Evolutionary conservation across 2,888 invertebrate genomes (phyloP), one percentile per base, ranked within the genome.

Genomic region (Achlya flavicornis): DNA sequence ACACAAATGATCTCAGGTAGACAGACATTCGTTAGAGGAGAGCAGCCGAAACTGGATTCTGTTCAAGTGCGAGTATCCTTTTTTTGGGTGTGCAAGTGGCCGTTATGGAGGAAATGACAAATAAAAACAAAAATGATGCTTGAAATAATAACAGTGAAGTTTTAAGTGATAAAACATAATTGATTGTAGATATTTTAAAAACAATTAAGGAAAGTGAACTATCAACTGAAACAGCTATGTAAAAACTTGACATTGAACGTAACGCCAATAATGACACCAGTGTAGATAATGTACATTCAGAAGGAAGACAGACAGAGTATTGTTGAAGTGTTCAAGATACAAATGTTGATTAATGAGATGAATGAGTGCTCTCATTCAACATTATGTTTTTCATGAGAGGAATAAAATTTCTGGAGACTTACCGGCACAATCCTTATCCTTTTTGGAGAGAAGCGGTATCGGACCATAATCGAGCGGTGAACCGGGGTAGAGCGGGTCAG

Each of bases 401-500:
- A 66, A 66, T 63, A 68, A 62, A 70, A 64, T 53, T 65, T 58
- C 48, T 61, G 46, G 63, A 66, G 61, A 88, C 92, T 91, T 77
- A 93, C 92, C 92, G 76, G 76, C 79, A 77, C 90, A 90, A 76
- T 92, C 87, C 80, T 85, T 87, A 75, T 90, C 91, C 84, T 87
- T 93, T 74, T 95, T 94, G 74, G 95, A 95, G 78, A 95, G 95
- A 72, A 96, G 93, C 63, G 95, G 94, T 73, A 96, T 88, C 60
- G 96, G 96, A 70, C 95, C 95, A 69, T 93, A 89, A 79, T 94
- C 94, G 68, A 94, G 88, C 64, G 91, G 95, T 65, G 94, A 93
- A 74, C 94, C 95, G 77, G 95, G 93, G 85, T 94, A 95, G 73
- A 95, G 88, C 70, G 95, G 91, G 84, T 96, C 95, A 75, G 94